Base-by-base conservation (phyloP, 2,888 invertebrate species). In the Formica aserva region DNA sequence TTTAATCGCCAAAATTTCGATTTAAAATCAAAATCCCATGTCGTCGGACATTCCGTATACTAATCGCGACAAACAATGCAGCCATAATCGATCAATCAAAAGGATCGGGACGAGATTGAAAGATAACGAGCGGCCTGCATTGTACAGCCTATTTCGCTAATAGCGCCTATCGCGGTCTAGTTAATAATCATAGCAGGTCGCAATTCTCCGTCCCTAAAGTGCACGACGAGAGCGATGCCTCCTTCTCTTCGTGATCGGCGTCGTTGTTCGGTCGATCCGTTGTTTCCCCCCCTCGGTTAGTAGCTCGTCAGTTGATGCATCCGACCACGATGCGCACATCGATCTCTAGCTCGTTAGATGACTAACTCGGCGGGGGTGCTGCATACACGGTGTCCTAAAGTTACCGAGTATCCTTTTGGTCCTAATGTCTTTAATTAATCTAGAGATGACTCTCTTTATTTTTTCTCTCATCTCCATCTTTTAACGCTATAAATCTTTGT, bases 341-440 rank as follows among this genome's bases (percentile, higher is more conserved):
- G 76, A 77, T 66, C 75, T 77, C 52, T 62, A 57, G 65, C 82
- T 82, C 38, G 82, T 82, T 76, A 69, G 85, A 67, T 83, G 83
- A 85, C 81, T 82, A 82, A 84, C 69, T 32, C 85, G 29, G 66
- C 74, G 75, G 81, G 84, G 84, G 57, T 81, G 81, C 75, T 71
- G 38, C 22, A 69, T 63, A 81, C n/a, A 63, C 29, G 65, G 45
- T 74, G 77, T 77, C 38, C 29, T 38, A 38, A 52, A 77, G 26
- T 2, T 15, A 0, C 15, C 45, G 45, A 26, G 9, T 63, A 4
- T 22, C 18, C 1, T 22, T 26, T 38, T 8, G 1, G 8, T 15
- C n/a, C 38, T 18, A 38, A 9, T 38, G 38, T 13, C n/a, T 32
- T 60, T 32, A n/a, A 60, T 29, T n/a, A n/a, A 32, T 41, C 13